A percentile compares a stretch with the other conserved stretches of the same genome.
phyloP scores from a whole-genome alignment of 2,888 invertebrate species.

The Tipula vernalis region DNA sequence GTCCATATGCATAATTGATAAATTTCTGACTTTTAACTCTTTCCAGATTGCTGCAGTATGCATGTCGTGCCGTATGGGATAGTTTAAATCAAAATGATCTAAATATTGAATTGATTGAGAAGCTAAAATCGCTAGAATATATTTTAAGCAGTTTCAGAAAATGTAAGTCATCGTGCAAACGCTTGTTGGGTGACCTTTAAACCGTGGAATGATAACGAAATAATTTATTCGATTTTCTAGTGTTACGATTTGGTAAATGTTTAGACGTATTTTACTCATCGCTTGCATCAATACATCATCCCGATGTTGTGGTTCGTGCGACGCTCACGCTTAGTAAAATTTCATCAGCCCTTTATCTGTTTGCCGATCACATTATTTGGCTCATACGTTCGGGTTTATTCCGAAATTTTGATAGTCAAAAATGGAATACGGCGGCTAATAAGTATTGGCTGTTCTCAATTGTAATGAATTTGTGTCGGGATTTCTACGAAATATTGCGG shows the following conservation, averaged over 20 bases:
- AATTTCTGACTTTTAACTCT: slow-evolving; percentile 15
- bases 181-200: not conserved
- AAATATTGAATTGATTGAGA: slow-evolving; percentile 53
- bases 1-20: not conserved
- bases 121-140: slow-evolving; percentile 68
- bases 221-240: slow-evolving; percentile 35
- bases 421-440: slow-evolving; percentile 61
- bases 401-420: slow-evolving; percentile 52
- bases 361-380: slow-evolving; percentile 83
- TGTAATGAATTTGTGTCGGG: slow-evolving; percentile 64
- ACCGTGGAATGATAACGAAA: not conserved
- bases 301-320: slow-evolving; percentile 54
- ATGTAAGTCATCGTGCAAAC: slow-evolving; percentile 41
- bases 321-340: slow-evolving; percentile 69
- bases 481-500: slow-evolving; percentile 69
- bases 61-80: slow-evolving; percentile 69
- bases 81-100: slow-evolving; percentile 44
- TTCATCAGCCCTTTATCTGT: slow-evolving; percentile 61
- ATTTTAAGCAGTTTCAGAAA: slow-evolving; percentile 76
- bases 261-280: slow-evolving; percentile 68
- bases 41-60: slow-evolving; percentile 71
- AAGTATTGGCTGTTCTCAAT: slow-evolving; percentile 79
- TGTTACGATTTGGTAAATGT: slow-evolving; percentile 74
- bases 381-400: slow-evolving; percentile 59
- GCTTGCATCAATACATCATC: slow-evolving; percentile 55